Evolutionary conservation across 2,888 invertebrate species (phyloP).

Genomic region (Ametastegia equiseti): DNA sequence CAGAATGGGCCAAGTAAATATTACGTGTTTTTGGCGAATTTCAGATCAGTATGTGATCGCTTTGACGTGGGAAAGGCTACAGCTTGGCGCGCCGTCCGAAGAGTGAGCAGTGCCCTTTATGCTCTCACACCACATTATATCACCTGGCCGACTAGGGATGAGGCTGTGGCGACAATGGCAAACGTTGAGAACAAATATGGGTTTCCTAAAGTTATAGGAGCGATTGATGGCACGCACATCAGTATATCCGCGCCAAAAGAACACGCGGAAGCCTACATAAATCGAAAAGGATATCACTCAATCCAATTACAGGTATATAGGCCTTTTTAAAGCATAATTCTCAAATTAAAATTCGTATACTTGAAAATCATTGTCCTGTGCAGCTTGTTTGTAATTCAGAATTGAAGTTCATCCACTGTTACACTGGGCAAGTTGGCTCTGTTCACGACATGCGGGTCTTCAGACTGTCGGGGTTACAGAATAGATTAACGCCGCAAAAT

Average conservation of each 20-base stretch:
- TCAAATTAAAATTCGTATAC: background rate
- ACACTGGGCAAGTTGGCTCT: constrained; percentile 51
- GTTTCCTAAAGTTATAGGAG: constrained; percentile 56
- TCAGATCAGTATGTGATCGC: constrained; percentile 53
- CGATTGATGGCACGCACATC: constrained; percentile 51
- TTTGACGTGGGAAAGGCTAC: constrained; percentile 53
- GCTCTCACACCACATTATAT: constrained; percentile 50
- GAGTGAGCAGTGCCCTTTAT: constrained; percentile 49
- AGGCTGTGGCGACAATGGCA: constrained; percentile 35
- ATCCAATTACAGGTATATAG: constrained; percentile 54
- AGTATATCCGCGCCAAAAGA: constrained; percentile 51
- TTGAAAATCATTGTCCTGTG: background rate
- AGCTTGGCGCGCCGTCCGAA: constrained; percentile 46
- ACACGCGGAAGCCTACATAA: constrained; percentile 54
- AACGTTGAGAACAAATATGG: constrained; percentile 49
- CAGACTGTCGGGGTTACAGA: constrained; percentile 49
- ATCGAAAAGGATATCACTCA: constrained; percentile 56
- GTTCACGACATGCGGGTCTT: constrained; percentile 53
- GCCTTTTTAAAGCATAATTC: background rate
- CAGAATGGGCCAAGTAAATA: background rate
- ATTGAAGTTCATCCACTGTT: constrained; percentile 50
- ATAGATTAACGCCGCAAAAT: background rate
- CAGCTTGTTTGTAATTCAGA: constrained; percentile 50
- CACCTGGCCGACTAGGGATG: constrained; percentile 52
- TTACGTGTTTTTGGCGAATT: constrained; percentile 9